Evolutionary conservation across 2,797 vertebrate species (phyloP).

Genomic region (Leuciscus waleckii): DNA sequence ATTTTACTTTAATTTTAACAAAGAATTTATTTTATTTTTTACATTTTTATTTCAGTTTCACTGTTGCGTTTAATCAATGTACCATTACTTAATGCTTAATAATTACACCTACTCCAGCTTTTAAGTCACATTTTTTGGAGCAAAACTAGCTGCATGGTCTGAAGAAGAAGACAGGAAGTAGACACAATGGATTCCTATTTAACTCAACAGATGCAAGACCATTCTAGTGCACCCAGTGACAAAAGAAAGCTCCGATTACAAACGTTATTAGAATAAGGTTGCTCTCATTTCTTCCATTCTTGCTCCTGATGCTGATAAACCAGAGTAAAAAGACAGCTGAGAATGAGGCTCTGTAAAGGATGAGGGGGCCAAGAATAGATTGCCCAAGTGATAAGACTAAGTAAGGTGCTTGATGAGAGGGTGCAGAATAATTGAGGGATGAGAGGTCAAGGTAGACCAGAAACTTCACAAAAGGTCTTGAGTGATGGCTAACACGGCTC

Average conservation of each 20-base stretch:
- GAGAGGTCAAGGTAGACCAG: constrained; percentile 5
- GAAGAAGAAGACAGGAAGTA: neutral
- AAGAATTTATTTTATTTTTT: no score
- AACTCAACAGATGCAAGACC: constrained; percentile 49
- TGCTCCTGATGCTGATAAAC: constrained; percentile 28
- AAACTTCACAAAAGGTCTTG: neutral
- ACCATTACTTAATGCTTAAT: neutral
- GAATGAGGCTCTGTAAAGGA: constrained; percentile 53
- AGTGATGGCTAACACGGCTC: neutral
- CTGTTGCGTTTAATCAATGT: neutral
- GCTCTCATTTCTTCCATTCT: constrained; percentile 42
- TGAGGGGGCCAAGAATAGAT: constrained; percentile 57
- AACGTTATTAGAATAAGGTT: constrained; percentile 50
- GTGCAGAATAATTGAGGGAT: constrained; percentile 28
- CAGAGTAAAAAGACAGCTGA: constrained; percentile 56
- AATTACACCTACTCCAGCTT: neutral
- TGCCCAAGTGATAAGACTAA: constrained; percentile 52
- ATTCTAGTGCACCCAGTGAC: constrained; percentile 36
- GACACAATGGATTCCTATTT: constrained; percentile 16
- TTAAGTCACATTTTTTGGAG: neutral
- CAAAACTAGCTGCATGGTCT: neutral
- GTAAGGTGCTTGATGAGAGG: constrained; percentile 46
- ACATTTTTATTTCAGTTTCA: no score
- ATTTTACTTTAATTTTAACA: no score
- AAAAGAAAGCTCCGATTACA: constrained; percentile 57